phyloP scores from a whole-genome alignment of 2,888 invertebrate genomes.

The Teleiodes luculella region DNA sequence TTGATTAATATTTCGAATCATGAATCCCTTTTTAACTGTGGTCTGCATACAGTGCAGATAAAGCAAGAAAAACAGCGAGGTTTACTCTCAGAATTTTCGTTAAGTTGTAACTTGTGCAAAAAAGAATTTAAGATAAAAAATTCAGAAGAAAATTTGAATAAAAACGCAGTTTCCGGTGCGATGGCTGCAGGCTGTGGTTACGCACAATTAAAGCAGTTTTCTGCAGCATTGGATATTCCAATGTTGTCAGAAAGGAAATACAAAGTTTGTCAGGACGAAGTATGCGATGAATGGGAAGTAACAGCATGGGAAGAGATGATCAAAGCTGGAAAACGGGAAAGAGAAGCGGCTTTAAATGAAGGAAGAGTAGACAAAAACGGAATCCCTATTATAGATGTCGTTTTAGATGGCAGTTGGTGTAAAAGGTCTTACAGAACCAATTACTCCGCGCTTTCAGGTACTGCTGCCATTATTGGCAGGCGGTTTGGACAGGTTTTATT shows the following conservation, averaged over 20 bases:
- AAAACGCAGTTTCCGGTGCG: conserved; percentile 14
- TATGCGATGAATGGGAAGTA: neutral
- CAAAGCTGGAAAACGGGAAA: neutral
- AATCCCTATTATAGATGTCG: neutral
- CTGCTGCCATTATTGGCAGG: conserved; percentile 14
- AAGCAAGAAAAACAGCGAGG: neutral
- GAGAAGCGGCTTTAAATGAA: neutral
- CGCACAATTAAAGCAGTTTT: conserved; percentile 15
- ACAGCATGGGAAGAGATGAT: neutral
- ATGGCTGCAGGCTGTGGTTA: conserved; percentile 19
- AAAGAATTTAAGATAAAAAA: neutral
- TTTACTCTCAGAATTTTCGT: neutral
- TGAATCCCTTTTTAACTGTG: neutral
- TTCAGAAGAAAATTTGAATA: conserved; percentile 1
- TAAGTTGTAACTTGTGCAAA: neutral
- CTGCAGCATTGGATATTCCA: conserved; percentile 17
- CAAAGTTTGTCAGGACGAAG: conserved; percentile 5
- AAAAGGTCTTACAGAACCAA: conserved; percentile 3
- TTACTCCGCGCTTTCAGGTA: too few relatives aligned
- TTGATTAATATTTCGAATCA: neutral
- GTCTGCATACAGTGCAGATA: neutral
- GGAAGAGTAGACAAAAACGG: neutral
- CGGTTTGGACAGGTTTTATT: conserved; percentile 19
- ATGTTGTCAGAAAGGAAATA: conserved; percentile 10
- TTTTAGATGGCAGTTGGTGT: neutral